Evolutionary conservation across 2,888 invertebrate species (phyloP), one percentile per base, ranked within the genome.

Genomic region (Agonopterix heracliana): DNA sequence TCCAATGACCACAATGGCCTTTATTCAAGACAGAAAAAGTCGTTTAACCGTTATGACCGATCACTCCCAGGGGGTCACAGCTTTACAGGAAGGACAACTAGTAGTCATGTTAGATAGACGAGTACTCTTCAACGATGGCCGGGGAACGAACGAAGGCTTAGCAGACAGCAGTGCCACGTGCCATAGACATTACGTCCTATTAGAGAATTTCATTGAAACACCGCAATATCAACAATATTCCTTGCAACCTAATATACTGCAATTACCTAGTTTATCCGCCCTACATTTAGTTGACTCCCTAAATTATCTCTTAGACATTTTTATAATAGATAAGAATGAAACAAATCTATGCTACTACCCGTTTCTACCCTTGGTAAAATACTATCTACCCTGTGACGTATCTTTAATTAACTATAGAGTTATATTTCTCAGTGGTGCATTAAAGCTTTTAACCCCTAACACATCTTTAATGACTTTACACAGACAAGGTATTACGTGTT

Each of bases 21-120:
- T 92, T 71, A 92, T 97, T 56, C 94, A 97, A 76, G 97, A 97
- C 65, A 78, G 81, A 1, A 88, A 76, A 55, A 81, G 89, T 51
- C 81, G 98, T 12, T 70, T 98, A 12, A 95, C 94, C 1, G 74
- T 97, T 46, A 73, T 98, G 36, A 95, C 96, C 0, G 95, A 96
- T 53, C 97, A 97, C 68, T 95, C 97, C 0, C 95, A 98, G 89
- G 99, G 98, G 2, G 93, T 96, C 0, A 94, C 97, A 2, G 94
- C 95, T 52, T 93, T 96, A 75, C 94, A 96, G 64, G 93, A 95
- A 4, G 98, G 98, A 1, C 94, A 93, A 79, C 68, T 99, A 44
- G 96, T 98, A 65, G 92, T 98, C 0, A 96, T 99, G 94, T 83
- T 99, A 53, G 99, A 99, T 68, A 89, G 99, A 11, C 89, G 98